These are phyloP conservation scores for Pachyrhynchus sulphureomaculatus DNA, from an alignment of 1,140 invertebrate species.

Conservation along the genomic window DNA sequence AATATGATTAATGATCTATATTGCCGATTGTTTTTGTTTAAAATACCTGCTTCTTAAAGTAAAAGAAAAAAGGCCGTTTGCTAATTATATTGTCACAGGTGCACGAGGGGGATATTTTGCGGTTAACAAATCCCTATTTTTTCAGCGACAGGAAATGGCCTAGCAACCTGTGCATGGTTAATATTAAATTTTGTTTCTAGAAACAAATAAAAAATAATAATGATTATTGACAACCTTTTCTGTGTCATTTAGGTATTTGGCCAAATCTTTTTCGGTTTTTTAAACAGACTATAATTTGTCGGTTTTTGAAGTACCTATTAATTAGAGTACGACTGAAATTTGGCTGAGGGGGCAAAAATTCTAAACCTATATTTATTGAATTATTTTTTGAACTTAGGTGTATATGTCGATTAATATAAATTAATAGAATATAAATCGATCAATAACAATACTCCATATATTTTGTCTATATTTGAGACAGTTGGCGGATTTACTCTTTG, in stretches of 20 bases:
- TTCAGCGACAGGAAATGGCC: slow-evolving; percentile 18
- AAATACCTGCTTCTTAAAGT: too few species aligned
- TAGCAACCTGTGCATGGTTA: slow-evolving; percentile 22
- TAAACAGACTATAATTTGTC: slow-evolving; percentile 9
- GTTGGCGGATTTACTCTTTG: too few species aligned
- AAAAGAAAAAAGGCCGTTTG: background rate
- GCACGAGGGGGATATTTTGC: slow-evolving; percentile 9
- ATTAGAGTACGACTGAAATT: background rate
- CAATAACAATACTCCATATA: too few species aligned
- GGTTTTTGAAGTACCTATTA: slow-evolving; percentile 19
- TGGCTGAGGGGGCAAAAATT: background rate
- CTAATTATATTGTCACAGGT: slow-evolving; percentile 16
- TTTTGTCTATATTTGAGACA: too few species aligned
- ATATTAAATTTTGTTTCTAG: slow-evolving; percentile 12
- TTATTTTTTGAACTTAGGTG: background rate
- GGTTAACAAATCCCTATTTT: slow-evolving; percentile 6
- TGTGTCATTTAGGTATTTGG: slow-evolving; percentile 26
- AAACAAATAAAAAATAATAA: slow-evolving; percentile 10
- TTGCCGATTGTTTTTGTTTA: too few species aligned
- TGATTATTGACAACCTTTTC: slow-evolving; percentile 11
- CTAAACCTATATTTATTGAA: background rate
- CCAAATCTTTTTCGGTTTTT: slow-evolving; percentile 16
- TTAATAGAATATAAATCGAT: too few species aligned
- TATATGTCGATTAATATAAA: too few species aligned
- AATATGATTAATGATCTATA: too few species aligned